Conservation (phyloP, 2,888 invertebrate species). For the Epinotia brunnichana region DNA sequence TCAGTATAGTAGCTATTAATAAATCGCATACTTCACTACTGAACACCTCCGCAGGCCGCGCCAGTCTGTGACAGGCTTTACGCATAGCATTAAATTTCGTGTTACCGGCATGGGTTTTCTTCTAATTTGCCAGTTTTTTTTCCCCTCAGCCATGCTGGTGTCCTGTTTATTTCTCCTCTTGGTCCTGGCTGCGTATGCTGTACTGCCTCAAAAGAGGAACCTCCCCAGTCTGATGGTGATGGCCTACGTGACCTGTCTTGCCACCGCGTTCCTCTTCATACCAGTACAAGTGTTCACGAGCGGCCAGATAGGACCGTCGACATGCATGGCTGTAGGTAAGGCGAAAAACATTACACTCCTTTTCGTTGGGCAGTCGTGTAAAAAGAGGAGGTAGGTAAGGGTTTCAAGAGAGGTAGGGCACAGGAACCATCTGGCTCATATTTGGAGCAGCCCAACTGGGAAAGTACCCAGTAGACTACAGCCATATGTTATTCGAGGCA, state of each 20-base stretch:
- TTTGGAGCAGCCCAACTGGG: too few species aligned
- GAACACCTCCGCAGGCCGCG: too few species aligned
- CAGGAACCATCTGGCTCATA: too few species aligned
- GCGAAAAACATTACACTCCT: too few species aligned
- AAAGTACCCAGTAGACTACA: too few species aligned
- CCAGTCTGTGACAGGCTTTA: not conserved
- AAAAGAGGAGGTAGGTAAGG: too few species aligned
- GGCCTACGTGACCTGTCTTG: not conserved
- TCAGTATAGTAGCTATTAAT: too few species aligned
- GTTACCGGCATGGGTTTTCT: not conserved
- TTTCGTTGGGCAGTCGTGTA: too few species aligned
- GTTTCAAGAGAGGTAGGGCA: too few species aligned
- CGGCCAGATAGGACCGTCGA: rapidly evolving
- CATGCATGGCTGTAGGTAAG: constrained; percentile 1
- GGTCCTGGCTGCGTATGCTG: not conserved
- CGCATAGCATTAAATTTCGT: too few species aligned
- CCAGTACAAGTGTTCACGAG: not conserved
- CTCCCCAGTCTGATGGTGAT: constrained; percentile 9
- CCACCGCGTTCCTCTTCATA: not conserved
- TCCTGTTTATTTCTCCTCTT: constrained; percentile 7
- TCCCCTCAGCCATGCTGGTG: constrained; percentile 10
- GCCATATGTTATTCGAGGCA: too few species aligned
- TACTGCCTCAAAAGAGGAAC: constrained; percentile 17
- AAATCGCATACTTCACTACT: too few species aligned
- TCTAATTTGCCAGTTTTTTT: not conserved